phyloP scores from a whole-genome alignment of 2,113 vertebrate species.

The Centropristis striata region DNA sequence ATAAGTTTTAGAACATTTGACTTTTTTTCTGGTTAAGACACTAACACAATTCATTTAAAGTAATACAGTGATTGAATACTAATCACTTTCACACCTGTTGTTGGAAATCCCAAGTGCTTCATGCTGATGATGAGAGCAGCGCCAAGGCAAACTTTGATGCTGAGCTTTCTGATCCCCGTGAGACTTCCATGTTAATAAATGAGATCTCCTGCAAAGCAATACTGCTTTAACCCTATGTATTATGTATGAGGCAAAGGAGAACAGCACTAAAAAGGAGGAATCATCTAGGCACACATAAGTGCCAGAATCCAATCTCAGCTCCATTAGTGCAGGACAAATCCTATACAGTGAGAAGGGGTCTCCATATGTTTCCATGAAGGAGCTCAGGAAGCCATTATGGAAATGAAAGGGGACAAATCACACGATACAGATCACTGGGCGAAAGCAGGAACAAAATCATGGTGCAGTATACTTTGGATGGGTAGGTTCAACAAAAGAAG shows the following conservation, averaged over 20 bases:
- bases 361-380: constrained; percentile 81
- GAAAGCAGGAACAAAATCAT: constrained; percentile 78
- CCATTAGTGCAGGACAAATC: constrained; percentile 87
- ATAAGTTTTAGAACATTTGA: not conserved
- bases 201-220: constrained; percentile 81
- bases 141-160: constrained; percentile 75
- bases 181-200: constrained; percentile 85
- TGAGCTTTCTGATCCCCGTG: constrained; percentile 75
- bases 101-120: constrained; percentile 57
- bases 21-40: not conserved
- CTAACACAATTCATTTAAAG: constrained; percentile 5
- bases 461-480: constrained; percentile 65
- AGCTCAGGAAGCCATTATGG: constrained; percentile 86
- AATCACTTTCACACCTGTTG: constrained; percentile 66
- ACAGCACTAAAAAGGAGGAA: constrained; percentile 84
- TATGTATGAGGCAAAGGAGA: constrained; percentile 85
- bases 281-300: constrained; percentile 83
- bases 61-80: constrained; percentile 18
- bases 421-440: constrained; percentile 79
- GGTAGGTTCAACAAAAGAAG: constrained; percentile 58
- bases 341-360: constrained; percentile 82
- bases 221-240: constrained; percentile 85
- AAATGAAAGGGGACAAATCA: constrained; percentile 85
- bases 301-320: constrained; percentile 87
- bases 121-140: constrained; percentile 53